These are phyloP conservation scores for Rhynchomys soricoides DNA, from an alignment of 2,113 vertebrate genomes.

Conservation along the genomic window DNA sequence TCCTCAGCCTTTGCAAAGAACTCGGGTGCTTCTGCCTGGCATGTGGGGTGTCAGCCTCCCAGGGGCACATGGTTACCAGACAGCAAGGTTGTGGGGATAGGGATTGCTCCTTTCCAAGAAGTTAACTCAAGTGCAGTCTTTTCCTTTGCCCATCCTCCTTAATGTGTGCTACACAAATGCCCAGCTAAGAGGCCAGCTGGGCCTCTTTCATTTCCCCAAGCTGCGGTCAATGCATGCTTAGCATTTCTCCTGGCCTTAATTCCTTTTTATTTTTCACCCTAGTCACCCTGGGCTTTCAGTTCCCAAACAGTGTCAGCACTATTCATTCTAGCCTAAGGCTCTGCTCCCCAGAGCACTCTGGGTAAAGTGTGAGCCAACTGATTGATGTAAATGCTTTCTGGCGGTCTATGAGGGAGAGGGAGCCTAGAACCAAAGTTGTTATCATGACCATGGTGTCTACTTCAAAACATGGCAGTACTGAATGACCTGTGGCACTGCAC, in stretches of 20 bases:
- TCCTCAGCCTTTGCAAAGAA: background rate
- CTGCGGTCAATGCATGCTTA: accelerated
- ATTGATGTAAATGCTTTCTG: background rate
- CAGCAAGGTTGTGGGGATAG: too few species aligned
- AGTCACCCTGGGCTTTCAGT: background rate
- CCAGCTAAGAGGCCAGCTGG: background rate
- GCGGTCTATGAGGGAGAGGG: background rate
- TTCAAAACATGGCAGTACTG: accelerated
- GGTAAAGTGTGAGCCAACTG: background rate
- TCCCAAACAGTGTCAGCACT: background rate
- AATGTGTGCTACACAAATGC: background rate
- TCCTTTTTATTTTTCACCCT: background rate
- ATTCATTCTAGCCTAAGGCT: background rate
- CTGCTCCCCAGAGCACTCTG: background rate
- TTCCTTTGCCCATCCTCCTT: background rate
- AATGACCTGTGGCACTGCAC: background rate
- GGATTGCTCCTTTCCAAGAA: background rate
- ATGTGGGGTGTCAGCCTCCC: accelerated
- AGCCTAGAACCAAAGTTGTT: accelerated
- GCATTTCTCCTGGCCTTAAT: background rate
- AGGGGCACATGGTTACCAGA: background rate
- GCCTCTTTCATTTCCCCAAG: background rate
- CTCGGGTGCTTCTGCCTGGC: background rate
- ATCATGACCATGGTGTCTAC: accelerated
- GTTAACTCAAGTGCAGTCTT: background rate